These are phyloP conservation scores for Platorchestia sp. DNA, from an alignment of 1,140 invertebrate species.

Conservation along the genomic window DNA sequence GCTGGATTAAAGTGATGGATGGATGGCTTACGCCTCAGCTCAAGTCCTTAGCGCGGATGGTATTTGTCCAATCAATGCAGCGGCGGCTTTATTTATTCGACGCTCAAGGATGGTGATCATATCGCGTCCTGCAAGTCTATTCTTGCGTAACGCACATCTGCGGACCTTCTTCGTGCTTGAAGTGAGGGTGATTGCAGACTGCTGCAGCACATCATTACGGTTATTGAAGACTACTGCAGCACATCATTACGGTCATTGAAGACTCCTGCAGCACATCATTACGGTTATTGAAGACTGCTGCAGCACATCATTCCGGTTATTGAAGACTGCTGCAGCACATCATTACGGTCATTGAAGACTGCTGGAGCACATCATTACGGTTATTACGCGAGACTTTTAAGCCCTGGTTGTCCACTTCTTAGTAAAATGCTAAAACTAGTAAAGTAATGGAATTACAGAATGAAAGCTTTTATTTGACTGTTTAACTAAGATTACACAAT, in stretches of 20 bases:
- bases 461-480: no score
- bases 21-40: neutral
- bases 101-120: neutral
- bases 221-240: no score
- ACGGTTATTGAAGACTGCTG: no score
- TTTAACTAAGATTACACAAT: no score
- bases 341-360: neutral
- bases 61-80: neutral
- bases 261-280: no score
- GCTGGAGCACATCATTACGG: no score
- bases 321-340: neutral
- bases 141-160: neutral
- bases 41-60: neutral
- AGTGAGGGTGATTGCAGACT: neutral
- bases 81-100: neutral
- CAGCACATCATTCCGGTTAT: no score
- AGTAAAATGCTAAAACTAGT: neutral
- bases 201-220: no score
- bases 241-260: no score
- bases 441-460: no score
- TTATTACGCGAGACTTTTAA: neutral
- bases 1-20: neutral
- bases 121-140: neutral
- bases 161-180: neutral
- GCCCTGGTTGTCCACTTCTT: neutral